Percentiles rank a stretch among this genome's conserved stretches.
These are phyloP conservation scores for Noctua comes DNA, from an alignment of 2,888 invertebrate genomes.

Conservation along the genomic window DNA sequence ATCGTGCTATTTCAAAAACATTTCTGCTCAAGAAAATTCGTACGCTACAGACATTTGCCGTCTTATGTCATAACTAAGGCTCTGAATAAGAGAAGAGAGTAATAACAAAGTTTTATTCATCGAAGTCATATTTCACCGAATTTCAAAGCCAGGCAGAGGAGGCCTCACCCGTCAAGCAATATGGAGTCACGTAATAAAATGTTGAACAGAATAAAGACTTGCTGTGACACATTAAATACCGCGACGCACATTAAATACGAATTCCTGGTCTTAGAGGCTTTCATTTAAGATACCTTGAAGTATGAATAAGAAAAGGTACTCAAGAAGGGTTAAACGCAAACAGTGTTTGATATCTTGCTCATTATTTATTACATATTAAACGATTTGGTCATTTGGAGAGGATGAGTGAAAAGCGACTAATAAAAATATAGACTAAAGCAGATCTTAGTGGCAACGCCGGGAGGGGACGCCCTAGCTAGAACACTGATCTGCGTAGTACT, in stretches of 20 bases:
- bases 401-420: neutral
- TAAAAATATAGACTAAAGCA: neutral
- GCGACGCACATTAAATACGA: conserved; percentile 55
- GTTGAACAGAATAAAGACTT: conserved; percentile 58
- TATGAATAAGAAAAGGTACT: conserved; percentile 31
- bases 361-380: neutral
- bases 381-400: neutral
- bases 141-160: conserved; percentile 31
- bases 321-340: neutral
- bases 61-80: conserved; percentile 33
- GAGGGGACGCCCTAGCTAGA: neutral
- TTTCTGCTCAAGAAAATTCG: conserved; percentile 16
- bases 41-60: conserved; percentile 13
- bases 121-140: conserved; percentile 38
- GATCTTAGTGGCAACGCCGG: neutral
- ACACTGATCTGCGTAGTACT: neutral
- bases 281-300: conserved; percentile 49
- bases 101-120: conserved; percentile 46
- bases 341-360: neutral
- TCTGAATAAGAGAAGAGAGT: conserved; percentile 25
- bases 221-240: conserved; percentile 65
- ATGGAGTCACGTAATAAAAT: conserved; percentile 62
- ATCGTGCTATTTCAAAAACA: conserved; percentile 11
- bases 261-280: conserved; percentile 53
- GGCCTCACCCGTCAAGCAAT: conserved; percentile 33